Conservation (phyloP, 2,888 invertebrate species). For the Sphaerophoria taeniata region DNA sequence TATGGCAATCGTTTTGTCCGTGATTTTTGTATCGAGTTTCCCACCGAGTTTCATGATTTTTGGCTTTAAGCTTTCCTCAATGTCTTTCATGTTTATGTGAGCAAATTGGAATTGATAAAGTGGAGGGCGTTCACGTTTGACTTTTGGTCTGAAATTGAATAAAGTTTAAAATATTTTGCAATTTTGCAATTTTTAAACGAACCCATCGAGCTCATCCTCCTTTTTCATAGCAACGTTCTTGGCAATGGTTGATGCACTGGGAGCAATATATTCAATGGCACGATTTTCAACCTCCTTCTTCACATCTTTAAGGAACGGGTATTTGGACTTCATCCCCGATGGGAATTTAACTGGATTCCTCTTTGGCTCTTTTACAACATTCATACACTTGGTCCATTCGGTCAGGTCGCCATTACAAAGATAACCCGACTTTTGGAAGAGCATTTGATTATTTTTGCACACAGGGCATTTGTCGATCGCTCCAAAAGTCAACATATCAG, state of each 20-base stretch:
- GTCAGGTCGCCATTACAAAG: constrained; percentile 88
- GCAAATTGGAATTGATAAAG: constrained; percentile 91
- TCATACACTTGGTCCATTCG: constrained; percentile 95
- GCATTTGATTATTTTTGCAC: constrained; percentile 90
- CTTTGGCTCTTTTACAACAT: constrained; percentile 88
- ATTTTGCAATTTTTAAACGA: constrained; percentile 56
- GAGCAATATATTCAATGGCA: constrained; percentile 84
- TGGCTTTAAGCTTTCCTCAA: constrained; percentile 85
- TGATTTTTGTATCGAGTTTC: constrained; percentile 86
- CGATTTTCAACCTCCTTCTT: constrained; percentile 86
- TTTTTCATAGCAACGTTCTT: constrained; percentile 82
- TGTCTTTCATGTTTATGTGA: constrained; percentile 85
- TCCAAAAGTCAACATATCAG: constrained; percentile 96
- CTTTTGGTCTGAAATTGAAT: constrained; percentile 84
- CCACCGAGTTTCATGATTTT: constrained; percentile 91
- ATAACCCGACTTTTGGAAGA: constrained; percentile 90
- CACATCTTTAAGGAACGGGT: constrained; percentile 85
- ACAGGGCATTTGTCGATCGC: constrained; percentile 89
- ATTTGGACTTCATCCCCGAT: constrained; percentile 84
- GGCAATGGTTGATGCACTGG: constrained; percentile 81
- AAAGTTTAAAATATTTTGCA: background rate
- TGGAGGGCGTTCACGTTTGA: constrained; percentile 87
- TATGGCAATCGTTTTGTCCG: constrained; percentile 88
- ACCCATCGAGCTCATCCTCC: constrained; percentile 83
- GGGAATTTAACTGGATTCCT: constrained; percentile 89